These are phyloP conservation scores for Anthoscopus minutus DNA, from an alignment of 2,113 vertebrate species.

Conservation along the genomic window DNA sequence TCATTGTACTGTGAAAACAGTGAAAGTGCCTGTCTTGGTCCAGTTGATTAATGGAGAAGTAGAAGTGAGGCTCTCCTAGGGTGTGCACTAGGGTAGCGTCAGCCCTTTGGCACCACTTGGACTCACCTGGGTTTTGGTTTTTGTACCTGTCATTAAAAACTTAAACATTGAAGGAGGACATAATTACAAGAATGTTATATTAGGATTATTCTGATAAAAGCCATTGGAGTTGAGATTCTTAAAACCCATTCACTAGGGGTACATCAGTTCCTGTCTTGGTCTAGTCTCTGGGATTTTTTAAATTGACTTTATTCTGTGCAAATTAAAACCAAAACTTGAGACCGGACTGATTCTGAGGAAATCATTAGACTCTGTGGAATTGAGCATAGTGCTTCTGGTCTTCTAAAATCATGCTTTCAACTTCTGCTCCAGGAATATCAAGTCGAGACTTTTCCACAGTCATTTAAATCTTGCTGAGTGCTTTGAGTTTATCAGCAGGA, in stretches of 20 bases:
- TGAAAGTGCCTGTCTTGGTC: not conserved
- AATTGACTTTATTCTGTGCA: not conserved
- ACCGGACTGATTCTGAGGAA: not conserved
- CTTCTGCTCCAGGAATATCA: not conserved
- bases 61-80: not conserved
- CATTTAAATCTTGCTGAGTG: not conserved
- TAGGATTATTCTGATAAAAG: not conserved
- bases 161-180: not conserved
- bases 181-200: not conserved
- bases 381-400: not conserved
- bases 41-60: rapidly evolving
- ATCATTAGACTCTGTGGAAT: not conserved
- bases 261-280: not conserved
- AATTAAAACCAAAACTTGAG: not conserved
- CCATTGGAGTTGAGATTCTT: not conserved
- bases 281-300: not conserved
- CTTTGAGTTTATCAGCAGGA: not conserved
- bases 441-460: not conserved
- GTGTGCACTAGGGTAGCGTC: not conserved
- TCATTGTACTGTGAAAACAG: not conserved
- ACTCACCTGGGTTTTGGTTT: not conserved
- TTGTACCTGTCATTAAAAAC: not conserved
- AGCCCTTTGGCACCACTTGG: not conserved
- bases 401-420: not conserved
- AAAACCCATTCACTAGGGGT: not conserved